Evolutionary conservation across 2,113 vertebrate genomes (phyloP).

Genomic region (Cephalopholis sonnerati): DNA sequence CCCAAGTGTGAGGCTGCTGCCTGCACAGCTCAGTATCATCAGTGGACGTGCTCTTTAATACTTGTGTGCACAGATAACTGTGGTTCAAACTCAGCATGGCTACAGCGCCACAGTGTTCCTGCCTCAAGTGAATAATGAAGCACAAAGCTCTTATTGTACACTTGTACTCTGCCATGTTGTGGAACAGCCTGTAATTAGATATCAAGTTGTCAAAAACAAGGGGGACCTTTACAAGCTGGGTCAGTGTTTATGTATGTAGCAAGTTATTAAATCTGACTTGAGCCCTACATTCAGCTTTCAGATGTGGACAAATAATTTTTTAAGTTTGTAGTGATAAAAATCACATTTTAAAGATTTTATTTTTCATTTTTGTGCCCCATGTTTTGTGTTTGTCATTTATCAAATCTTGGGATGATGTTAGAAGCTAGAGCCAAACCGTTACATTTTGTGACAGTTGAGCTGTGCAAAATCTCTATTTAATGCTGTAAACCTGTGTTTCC

Average conservation of each 20-base stretch:
- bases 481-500: no score
- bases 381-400: not conserved
- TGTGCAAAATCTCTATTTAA: not conserved
- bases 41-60: not conserved
- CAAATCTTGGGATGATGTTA: not conserved
- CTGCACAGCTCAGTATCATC: not conserved
- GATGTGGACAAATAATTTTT: not conserved
- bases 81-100: not conserved
- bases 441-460: not conserved
- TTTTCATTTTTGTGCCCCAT: no score
- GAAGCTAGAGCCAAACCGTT: not conserved
- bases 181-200: not conserved
- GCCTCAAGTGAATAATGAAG: not conserved
- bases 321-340: not conserved
- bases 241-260: no score
- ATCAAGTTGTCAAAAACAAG: not conserved
- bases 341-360: no score
- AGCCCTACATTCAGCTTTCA: not conserved
- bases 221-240: not conserved
- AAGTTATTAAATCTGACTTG: no score
- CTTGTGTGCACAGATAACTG: not conserved
- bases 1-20: not conserved
- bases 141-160: not conserved
- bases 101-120: not conserved
- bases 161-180: no score